These are phyloP conservation scores for Camelus bactrianus DNA, from an alignment of 2,113 vertebrate genomes.

Conservation along the genomic window DNA sequence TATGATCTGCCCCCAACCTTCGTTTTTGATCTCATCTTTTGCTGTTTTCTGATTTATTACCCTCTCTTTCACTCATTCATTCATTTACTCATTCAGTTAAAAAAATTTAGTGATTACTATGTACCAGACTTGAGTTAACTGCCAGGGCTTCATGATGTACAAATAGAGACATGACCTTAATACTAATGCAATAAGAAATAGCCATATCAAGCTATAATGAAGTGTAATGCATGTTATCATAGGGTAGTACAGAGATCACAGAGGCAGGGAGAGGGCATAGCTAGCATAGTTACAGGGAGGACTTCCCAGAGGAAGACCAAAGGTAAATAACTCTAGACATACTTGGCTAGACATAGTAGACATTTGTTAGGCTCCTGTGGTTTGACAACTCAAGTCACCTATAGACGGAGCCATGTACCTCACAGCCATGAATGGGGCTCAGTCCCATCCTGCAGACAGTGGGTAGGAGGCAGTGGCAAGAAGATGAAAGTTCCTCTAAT, in stretches of 20 bases:
- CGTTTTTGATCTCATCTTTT: conserved; percentile 1
- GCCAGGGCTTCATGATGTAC: neutral
- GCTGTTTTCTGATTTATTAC: neutral
- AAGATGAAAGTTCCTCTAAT: neutral
- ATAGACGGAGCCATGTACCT: neutral
- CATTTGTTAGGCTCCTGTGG: neutral
- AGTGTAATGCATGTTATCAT: neutral
- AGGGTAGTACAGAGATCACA: neutral
- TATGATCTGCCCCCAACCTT: neutral
- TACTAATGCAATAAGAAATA: neutral
- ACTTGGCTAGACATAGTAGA: neutral
- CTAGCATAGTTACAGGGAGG: neutral
- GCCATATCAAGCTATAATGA: neutral
- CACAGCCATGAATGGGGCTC: neutral
- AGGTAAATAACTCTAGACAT: neutral
- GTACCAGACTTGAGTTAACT: neutral
- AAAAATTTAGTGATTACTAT: neutral
- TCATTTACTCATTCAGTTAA: neutral
- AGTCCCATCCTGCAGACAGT: neutral
- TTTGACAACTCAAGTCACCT: neutral
- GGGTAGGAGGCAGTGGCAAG: neutral
- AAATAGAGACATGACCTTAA: neutral
- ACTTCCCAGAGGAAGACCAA: neutral
- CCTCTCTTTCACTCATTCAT: neutral
- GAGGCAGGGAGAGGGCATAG: neutral